Evolutionary conservation across 2,888 invertebrate species (phyloP).

Genomic region (Plagodis dolabraria): DNA sequence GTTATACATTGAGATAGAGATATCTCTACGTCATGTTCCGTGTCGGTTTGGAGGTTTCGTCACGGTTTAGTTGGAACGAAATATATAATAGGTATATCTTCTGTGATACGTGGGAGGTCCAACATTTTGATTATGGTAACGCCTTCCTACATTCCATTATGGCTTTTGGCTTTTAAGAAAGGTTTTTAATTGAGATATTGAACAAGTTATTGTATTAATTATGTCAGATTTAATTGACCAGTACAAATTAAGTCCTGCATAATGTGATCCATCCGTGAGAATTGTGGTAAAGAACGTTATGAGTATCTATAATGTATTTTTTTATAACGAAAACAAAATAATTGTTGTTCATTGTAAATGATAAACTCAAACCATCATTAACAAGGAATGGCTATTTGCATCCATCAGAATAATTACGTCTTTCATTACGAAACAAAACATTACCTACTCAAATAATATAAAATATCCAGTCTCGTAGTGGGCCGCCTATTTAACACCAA

Average conservation of each 20-base stretch:
- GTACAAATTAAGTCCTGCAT: slow-evolving; percentile 14
- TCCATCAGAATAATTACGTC: too few relatives aligned
- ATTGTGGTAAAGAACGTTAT: too few relatives aligned
- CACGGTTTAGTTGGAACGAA: slow-evolving; percentile 34
- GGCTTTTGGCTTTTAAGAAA: slow-evolving; percentile 14
- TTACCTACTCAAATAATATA: too few relatives aligned
- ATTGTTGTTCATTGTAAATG: too few relatives aligned
- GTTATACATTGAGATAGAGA: slow-evolving; percentile 33
- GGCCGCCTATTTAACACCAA: too few relatives aligned
- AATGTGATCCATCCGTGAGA: slow-evolving; percentile 12
- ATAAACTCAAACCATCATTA: too few relatives aligned
- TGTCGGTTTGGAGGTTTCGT: slow-evolving; percentile 28
- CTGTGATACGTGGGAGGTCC: slow-evolving; percentile 38
- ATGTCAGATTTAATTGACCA: slow-evolving; percentile 10
- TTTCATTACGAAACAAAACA: too few relatives aligned
- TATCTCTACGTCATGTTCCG: slow-evolving; percentile 29
- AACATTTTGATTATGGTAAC: slow-evolving; percentile 27
- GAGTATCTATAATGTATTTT: too few relatives aligned
- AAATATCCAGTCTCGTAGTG: too few relatives aligned
- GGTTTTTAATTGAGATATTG: slow-evolving; percentile 22
- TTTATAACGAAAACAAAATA: too few relatives aligned
- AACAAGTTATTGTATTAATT: slow-evolving; percentile 23
- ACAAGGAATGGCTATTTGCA: too few relatives aligned
- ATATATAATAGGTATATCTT: slow-evolving; percentile 29
- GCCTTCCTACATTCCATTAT: slow-evolving; percentile 29